phyloP scores from a whole-genome alignment of 1,140 invertebrate species.

The Daktulosphaira vitifoliae region DNA sequence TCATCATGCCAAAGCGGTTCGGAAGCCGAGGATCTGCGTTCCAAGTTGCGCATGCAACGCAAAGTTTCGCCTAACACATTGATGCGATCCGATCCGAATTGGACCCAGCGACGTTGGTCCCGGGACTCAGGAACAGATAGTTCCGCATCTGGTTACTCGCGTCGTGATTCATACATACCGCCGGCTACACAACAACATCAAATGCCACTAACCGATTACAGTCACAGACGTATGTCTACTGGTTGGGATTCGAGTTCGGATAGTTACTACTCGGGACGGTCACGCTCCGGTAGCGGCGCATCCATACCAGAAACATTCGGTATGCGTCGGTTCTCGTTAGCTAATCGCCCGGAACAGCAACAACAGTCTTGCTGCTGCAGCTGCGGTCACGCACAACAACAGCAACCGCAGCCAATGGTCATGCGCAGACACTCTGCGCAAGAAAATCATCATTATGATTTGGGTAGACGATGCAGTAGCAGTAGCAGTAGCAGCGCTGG shows the following conservation, averaged over 20 bases:
- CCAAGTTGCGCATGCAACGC: constrained; percentile 45
- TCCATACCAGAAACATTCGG: constrained; percentile 41
- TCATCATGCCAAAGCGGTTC: constrained; percentile 60
- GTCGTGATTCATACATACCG: constrained; percentile 42
- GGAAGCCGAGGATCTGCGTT: constrained; percentile 53
- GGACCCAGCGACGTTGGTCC: constrained; percentile 50
- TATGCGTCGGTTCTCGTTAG: constrained; percentile 41
- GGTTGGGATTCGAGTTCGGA: constrained; percentile 45
- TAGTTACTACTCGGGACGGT: constrained; percentile 45
- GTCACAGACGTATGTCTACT: constrained; percentile 44
- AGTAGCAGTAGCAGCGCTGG: constrained; percentile 25
- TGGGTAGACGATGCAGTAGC: constrained; percentile 14
- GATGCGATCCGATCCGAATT: constrained; percentile 47
- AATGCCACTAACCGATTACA: constrained; percentile 41
- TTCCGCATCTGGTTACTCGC: constrained; percentile 50
- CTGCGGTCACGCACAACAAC: constrained; percentile 42
- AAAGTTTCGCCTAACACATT: constrained; percentile 51
- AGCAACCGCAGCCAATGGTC: background rate
- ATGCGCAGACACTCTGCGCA: constrained; percentile 21
- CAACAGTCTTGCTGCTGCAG: constrained; percentile 37
- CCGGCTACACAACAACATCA: constrained; percentile 43
- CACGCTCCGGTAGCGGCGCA: constrained; percentile 44
- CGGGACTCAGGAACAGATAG: constrained; percentile 50
- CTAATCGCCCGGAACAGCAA: constrained; percentile 18
- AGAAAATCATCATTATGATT: constrained; percentile 18